Base-by-base conservation (phyloP, 2,797 vertebrate genomes). In the Decapterus maruadsi region DNA sequence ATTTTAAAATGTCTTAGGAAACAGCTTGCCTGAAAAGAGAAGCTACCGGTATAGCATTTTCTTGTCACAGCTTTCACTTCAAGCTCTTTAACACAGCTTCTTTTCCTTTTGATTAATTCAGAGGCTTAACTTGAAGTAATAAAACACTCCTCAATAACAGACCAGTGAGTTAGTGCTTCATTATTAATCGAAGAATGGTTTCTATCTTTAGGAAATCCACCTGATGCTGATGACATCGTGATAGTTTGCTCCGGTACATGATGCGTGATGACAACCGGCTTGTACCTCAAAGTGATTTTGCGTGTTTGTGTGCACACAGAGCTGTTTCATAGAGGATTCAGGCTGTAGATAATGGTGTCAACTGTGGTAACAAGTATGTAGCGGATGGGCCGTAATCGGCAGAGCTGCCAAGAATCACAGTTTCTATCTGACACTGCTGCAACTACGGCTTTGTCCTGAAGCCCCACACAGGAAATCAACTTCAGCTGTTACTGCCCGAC, bases 361-460 rank as follows among this genome's bases (percentile, higher is more conserved):
- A 75, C 59, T 71, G 48, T 68, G 63, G 69, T 60, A 83, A 80
- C 59, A 65, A 67, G 48, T 62, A 61, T 77, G 1, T 26, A 26
- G n/a, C 26, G 76, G 51, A 73, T 65, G 67, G 68, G 80, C 50
- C 38, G 69, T 72, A 8, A 20, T 54, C 40, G 14, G 55, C 31
- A 8, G 36, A 66, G 85, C 63, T 66, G 57, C 73, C 8, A 43
- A 59, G 68, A 87, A 69, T 84, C 79, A 70, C 81, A 84, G 74
- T 54, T 86, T 83, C 78, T 77, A 54, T 62, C 80, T 63, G 76
- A 86, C 86, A 72, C 59, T 26, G 74, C 78, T 59, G 45, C 56
- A 85, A 86, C 81, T 79, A 83, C 38, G 17, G 70, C 82, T 87
- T 80, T 83, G 84, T 75, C 59, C 63, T 68, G 50, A 81, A 61